Evolutionary conservation across 2,113 vertebrate genomes (phyloP).

Genomic region (Regulus satrapa): DNA sequence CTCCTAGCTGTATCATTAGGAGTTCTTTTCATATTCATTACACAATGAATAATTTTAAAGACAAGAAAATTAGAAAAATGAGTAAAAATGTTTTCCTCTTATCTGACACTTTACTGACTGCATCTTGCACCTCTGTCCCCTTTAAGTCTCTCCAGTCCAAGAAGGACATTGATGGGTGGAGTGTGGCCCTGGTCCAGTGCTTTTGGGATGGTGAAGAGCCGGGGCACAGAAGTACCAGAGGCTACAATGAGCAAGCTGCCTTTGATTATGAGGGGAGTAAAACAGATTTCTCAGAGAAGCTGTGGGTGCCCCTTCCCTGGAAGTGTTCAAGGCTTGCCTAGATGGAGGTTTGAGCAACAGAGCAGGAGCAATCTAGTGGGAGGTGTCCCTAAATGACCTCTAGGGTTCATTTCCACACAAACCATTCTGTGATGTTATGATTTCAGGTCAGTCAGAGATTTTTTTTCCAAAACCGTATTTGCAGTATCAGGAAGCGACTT

Average conservation of each 20-base stretch:
- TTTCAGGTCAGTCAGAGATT: not conserved
- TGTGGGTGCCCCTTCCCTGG: not conserved
- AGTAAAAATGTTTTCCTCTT: not conserved
- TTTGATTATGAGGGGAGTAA: not conserved
- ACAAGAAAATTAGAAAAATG: not conserved
- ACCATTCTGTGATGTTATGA: not conserved
- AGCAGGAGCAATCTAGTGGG: too few species aligned
- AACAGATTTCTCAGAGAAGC: not conserved
- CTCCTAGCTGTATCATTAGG: not conserved
- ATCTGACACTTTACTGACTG: not conserved
- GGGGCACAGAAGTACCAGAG: not conserved
- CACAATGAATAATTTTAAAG: not conserved
- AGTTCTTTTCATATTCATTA: not conserved
- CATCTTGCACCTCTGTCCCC: accelerated
- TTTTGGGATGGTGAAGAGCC: not conserved
- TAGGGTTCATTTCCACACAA: not conserved
- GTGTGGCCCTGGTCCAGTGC: accelerated
- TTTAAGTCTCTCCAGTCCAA: not conserved
- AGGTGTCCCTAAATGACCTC: not conserved
- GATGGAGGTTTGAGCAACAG: not conserved
- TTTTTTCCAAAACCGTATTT: not conserved
- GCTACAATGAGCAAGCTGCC: not conserved
- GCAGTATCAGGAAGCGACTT: not conserved
- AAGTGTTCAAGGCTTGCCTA: not conserved
- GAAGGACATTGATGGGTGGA: too few species aligned